A percentile compares a stretch with the other conserved stretches of the same genome.
phyloP scores from a whole-genome alignment of 2,113 vertebrate species.

The Scophthalmus maximus region DNA sequence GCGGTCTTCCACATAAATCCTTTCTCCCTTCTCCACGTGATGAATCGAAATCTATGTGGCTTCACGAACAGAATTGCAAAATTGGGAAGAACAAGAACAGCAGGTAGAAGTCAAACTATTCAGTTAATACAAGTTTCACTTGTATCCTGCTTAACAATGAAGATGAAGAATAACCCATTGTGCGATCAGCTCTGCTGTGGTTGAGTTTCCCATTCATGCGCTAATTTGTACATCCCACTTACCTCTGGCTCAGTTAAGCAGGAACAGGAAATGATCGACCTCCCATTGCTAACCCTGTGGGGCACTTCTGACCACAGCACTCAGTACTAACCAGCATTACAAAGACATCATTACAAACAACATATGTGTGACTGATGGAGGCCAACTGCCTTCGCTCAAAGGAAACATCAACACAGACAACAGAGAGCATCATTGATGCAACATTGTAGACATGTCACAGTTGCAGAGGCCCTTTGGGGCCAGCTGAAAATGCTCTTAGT shows the following conservation, averaged over 20 bases:
- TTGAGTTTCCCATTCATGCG: conserved; percentile 73
- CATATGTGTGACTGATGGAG: conserved; percentile 80
- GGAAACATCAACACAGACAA: conserved; percentile 49
- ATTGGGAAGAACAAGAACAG: conserved; percentile 18
- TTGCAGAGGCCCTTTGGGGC: conserved; percentile 31
- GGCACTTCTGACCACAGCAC: conserved; percentile 75
- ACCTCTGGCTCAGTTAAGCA: conserved; percentile 56
- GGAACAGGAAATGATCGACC: conserved; percentile 73
- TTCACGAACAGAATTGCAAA: conserved; percentile 11
- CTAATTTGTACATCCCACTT: conserved; percentile 77
- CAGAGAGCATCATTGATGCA: conserved; percentile 52
- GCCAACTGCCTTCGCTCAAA: conserved; percentile 58
- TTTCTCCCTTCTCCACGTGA: conserved; percentile 12
- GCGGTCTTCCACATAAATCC: conserved; percentile 29
- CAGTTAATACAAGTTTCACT: conserved; percentile 57
- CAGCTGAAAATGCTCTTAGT: conserved; percentile 53
- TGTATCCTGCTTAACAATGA: conserved; percentile 56
- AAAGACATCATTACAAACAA: conserved; percentile 70
- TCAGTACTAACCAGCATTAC: conserved; percentile 58
- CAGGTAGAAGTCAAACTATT: conserved; percentile 56
- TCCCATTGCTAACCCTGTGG: conserved; percentile 70
- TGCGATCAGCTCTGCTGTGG: conserved; percentile 59
- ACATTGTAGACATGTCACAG: conserved; percentile 42
- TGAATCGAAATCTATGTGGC: not conserved
- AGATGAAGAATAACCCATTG: conserved; percentile 60